Conservation (phyloP, 53 echinoderm and acorn worm species). For the Holothuria leucospilota region DNA sequence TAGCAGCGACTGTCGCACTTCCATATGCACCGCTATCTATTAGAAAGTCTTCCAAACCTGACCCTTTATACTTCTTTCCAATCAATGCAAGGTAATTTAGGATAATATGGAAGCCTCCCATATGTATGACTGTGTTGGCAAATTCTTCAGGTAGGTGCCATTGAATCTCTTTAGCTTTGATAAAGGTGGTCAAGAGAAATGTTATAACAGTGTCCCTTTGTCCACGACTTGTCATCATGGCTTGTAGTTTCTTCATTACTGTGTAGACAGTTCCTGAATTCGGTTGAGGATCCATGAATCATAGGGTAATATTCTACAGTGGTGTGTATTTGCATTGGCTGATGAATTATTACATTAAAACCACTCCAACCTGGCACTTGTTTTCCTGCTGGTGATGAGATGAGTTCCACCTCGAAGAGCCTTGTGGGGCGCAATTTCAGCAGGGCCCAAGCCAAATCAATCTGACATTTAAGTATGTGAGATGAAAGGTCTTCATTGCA, state of each 20-base stretch:
- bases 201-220: not conserved
- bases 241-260: slow-evolving; percentile 48
- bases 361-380: slow-evolving; percentile 35
- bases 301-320: slow-evolving; percentile 45
- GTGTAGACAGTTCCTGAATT: slow-evolving; percentile 44
- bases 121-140: slow-evolving; percentile 27
- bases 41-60: slow-evolving; percentile 18
- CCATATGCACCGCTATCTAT: not conserved
- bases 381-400: no score
- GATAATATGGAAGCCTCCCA: slow-evolving; percentile 17
- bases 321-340: not conserved
- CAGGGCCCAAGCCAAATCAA: slow-evolving; percentile 39
- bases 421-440: slow-evolving; percentile 28
- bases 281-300: slow-evolving; percentile 46
- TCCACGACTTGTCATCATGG: slow-evolving; percentile 21
- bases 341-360: slow-evolving; percentile 26
- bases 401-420: slow-evolving; percentile 24
- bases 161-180: not conserved
- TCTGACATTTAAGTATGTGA: not conserved
- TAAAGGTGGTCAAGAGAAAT: no score
- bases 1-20: not conserved
- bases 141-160: slow-evolving; percentile 48
- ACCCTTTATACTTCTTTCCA: slow-evolving; percentile 3
- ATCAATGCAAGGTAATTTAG: not conserved
- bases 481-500: not conserved